Conservation (phyloP, 2,888 invertebrate species). For the Lycia hirtaria region DNA sequence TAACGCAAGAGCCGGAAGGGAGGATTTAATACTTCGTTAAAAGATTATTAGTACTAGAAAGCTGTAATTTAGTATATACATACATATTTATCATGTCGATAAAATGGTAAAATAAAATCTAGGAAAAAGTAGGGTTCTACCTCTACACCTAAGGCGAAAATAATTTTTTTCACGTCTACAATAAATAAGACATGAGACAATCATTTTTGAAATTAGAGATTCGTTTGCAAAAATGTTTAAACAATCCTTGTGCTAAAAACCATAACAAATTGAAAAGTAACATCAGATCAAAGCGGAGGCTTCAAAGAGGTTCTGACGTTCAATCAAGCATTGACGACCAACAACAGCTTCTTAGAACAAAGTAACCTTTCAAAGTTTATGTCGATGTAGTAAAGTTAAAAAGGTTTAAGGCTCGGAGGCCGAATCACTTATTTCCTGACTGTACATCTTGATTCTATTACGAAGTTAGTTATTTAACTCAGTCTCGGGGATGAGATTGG, state of each 20-base stretch:
- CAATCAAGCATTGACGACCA: slow-evolving; percentile 9
- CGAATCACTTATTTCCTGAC: slow-evolving; percentile 27
- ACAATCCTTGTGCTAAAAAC: neutral
- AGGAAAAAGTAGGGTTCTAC: too few relatives aligned
- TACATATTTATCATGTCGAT: too few relatives aligned
- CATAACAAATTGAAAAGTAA: neutral
- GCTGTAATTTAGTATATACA: too few relatives aligned
- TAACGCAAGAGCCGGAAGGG: too few relatives aligned
- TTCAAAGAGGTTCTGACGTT: slow-evolving; percentile 8
- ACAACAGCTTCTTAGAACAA: slow-evolving; percentile 5
- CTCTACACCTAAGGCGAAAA: too few relatives aligned
- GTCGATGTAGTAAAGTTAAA: slow-evolving; percentile 28
- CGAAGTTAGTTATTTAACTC: slow-evolving; percentile 39
- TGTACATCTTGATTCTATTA: slow-evolving; percentile 34
- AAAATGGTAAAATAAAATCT: too few relatives aligned
- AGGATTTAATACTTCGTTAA: too few relatives aligned
- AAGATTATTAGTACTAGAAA: too few relatives aligned
- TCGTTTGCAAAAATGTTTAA: neutral
- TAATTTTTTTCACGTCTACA: too few relatives aligned
- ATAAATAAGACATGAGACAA: too few relatives aligned
- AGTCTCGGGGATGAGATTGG: slow-evolving; percentile 28
- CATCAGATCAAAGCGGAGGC: slow-evolving; percentile 1
- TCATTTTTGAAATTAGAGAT: too few relatives aligned
- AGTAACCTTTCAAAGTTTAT: slow-evolving; percentile 14
- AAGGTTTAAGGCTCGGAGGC: slow-evolving; percentile 17